Percentiles rank a stretch among this genome's conserved stretches.
Conservation (phyloP, 2,888 invertebrate genomes). For the Adelognathus sp. region DNA sequence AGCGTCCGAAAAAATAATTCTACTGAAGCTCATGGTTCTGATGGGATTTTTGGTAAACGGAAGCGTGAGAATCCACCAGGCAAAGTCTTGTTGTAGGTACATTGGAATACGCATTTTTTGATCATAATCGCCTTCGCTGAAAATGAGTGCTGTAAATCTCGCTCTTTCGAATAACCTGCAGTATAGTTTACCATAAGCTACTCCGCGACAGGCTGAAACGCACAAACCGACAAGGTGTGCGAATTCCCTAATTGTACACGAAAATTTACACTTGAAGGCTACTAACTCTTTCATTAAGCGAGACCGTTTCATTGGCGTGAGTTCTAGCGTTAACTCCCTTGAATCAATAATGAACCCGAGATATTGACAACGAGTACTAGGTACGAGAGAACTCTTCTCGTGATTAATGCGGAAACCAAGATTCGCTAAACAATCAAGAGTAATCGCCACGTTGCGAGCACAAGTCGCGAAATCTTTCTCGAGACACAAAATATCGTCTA, state of each 20-base stretch:
- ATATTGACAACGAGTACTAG: constrained; percentile 11
- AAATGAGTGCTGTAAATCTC: constrained; percentile 28
- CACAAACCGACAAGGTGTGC: constrained; percentile 36
- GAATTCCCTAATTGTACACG: constrained; percentile 37
- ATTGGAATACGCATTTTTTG: neutral
- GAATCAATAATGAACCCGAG: constrained; percentile 25
- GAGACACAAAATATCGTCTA: constrained; percentile 18
- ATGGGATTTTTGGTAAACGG: constrained; percentile 11
- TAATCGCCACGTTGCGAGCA: neutral
- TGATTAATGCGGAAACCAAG: constrained; percentile 29
- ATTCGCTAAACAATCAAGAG: neutral
- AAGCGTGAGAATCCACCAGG: constrained; percentile 29
- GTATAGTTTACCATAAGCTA: constrained; percentile 35
- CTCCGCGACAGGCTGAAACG: constrained; percentile 29
- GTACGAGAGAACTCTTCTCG: constrained; percentile 23
- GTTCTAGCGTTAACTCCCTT: constrained; percentile 69
- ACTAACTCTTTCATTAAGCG: constrained; percentile 14
- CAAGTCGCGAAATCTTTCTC: neutral
- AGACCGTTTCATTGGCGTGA: constrained; percentile 64
- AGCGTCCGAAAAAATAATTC: constrained; percentile 44
- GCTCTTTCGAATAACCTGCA: constrained; percentile 27
- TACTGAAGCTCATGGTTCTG: neutral
- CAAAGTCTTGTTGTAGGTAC: neutral
- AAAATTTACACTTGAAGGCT: neutral
- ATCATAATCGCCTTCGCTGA: constrained; percentile 31